Base-by-base conservation (phyloP, 2,888 invertebrate genomes). In the Diplolepis rosae region DNA sequence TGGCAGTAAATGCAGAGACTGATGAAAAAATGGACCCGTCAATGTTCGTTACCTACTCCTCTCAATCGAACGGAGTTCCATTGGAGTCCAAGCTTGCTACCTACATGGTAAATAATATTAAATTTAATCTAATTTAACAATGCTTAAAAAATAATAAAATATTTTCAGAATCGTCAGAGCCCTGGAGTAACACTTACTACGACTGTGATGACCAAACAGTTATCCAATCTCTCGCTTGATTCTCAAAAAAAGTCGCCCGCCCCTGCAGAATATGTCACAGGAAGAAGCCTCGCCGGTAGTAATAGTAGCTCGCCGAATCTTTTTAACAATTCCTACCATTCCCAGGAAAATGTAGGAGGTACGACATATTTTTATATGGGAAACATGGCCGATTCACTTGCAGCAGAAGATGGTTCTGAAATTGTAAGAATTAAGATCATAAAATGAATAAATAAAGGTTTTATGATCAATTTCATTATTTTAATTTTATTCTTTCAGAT, bases 361-460 rank as follows among this genome's bases (percentile, higher is more conserved):
- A 98, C 98, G 15, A 98, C 98, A 65, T 98, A 98, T 89, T 98
- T 97, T 89, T 98, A 96, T 89, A 92, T 94, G 42, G 92, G 94
- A 73, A 87, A 88, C 73, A 80, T 85, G 18, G 79, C 82, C 50
- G 87, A 88, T 68, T 51, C 68, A 28, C 77, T 87, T 30, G 79
- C 80, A 50, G 80, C 78, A 7, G 88, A 88, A 32, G 88, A 88
- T 48, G 82, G 80, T 67, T 72, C 78, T 35, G 87, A 88, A 69
- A 79, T 83, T 66, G 87, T 87, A 74, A 85, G 84, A 11, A 30
- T 4, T 7, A 24, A 24, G 22, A 30, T 45, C 15, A 7, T 24
- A 2, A 9, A 30, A 32, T 30, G 2, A 6, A 6, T 52, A 52
- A 30, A 48, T 22, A 6, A 42, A n/a, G 15, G 0, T 42, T 48